Evolutionary conservation across 2,113 vertebrate genomes (phyloP).

Genomic region (Festucalex cinctus): DNA sequence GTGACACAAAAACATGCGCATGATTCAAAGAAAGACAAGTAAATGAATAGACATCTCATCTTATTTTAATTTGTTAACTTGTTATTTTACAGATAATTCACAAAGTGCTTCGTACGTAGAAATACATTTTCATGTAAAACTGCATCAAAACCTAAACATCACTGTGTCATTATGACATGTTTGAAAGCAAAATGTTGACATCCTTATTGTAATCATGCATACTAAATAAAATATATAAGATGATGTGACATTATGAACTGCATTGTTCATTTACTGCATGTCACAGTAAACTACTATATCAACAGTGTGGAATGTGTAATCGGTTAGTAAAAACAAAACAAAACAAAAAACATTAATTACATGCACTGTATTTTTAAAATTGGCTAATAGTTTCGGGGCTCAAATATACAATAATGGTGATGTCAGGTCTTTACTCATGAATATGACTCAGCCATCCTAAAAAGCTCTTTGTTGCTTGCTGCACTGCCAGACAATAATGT

Average conservation of each 20-base stretch:
- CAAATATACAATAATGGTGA: background rate
- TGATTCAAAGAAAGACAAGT: background rate
- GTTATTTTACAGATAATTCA: constrained; percentile 12
- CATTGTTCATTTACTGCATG: background rate
- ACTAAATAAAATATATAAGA: constrained; percentile 1
- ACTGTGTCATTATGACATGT: background rate
- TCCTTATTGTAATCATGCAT: constrained; percentile 18
- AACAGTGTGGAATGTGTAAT: background rate
- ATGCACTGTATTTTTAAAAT: background rate
- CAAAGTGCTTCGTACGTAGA: background rate
- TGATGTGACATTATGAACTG: background rate
- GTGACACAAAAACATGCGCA: background rate
- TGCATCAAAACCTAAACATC: background rate
- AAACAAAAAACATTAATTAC: too few relatives aligned
- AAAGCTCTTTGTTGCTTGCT: background rate
- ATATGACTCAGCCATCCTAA: background rate
- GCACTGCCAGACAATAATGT: background rate
- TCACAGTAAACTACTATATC: constrained; percentile 1
- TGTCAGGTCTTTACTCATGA: background rate
- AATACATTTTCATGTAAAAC: background rate
- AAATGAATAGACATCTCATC: constrained; percentile 7
- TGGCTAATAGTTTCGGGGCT: background rate
- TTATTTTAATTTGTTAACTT: constrained; percentile 32
- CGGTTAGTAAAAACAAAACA: background rate
- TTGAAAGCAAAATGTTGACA: background rate